Percentiles rank a stretch among this genome's conserved stretches.
phyloP scores from a whole-genome alignment of 2,888 invertebrate genomes.

The Cephus pygmeus region DNA sequence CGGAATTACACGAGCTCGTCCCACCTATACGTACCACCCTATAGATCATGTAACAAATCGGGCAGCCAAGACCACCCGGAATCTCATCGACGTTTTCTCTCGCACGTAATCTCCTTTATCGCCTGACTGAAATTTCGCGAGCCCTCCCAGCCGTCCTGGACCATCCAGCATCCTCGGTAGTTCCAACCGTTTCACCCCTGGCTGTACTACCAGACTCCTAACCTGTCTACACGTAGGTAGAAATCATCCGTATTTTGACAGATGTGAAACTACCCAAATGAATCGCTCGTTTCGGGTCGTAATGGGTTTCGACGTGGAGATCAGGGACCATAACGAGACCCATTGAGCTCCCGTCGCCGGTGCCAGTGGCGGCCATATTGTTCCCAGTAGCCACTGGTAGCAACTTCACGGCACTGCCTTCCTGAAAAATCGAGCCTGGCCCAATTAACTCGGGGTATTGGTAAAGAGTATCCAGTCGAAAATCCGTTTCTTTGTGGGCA shows the following conservation, averaged over 20 bases:
- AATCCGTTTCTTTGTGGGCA: background rate
- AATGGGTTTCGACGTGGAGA: conserved; percentile 40
- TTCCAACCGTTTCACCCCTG: background rate
- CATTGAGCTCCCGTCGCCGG: background rate
- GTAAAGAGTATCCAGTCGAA: background rate
- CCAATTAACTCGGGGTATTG: background rate
- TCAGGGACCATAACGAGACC: conserved; percentile 5
- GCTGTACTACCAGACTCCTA: conserved; percentile 19
- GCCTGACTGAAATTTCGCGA: background rate
- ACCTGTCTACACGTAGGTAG: conserved; percentile 22
- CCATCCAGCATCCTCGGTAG: background rate
- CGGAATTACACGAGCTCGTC: background rate
- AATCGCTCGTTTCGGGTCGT: conserved; percentile 38
- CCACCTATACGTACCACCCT: background rate
- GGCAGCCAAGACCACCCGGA: background rate
- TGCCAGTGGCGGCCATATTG: background rate
- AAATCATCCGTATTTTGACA: conserved; percentile 52
- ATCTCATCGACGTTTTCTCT: background rate
- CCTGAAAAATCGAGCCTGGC: background rate
- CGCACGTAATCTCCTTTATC: background rate
- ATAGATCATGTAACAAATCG: background rate
- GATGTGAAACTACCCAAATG: conserved; percentile 35
- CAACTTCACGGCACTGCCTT: background rate
- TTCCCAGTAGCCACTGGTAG: background rate
- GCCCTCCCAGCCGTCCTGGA: background rate